These are phyloP conservation scores for Callipepla squamata DNA, from an alignment of 2,113 vertebrate genomes.

Conservation along the genomic window DNA sequence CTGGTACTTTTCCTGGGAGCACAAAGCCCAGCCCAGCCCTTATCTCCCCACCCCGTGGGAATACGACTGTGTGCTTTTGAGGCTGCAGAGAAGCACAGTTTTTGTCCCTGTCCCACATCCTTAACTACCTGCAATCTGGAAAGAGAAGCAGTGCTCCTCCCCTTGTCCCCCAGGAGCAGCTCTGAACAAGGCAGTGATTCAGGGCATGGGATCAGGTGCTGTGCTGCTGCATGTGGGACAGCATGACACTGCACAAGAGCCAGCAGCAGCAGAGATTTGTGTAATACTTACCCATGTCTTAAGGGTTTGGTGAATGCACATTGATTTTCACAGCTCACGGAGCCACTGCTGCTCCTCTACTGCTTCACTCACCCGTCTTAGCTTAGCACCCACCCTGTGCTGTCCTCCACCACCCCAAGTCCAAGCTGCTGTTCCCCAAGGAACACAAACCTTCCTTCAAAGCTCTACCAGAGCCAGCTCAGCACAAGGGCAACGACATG, in stretches of 20 bases:
- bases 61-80: background rate
- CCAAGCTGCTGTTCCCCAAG: background rate
- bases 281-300: background rate
- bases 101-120: background rate
- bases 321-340: background rate
- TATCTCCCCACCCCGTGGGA: background rate
- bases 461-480: background rate
- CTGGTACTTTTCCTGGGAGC: background rate
- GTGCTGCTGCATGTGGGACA: background rate
- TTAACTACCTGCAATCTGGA: background rate
- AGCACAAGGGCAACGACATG: fast-evolving
- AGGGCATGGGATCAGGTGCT: background rate
- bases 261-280: background rate
- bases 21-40: too few species aligned
- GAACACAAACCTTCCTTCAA: background rate
- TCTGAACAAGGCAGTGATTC: background rate
- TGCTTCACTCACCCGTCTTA: background rate
- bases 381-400: background rate
- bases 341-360: background rate
- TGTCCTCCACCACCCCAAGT: background rate
- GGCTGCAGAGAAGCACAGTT: background rate
- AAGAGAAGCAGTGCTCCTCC: background rate
- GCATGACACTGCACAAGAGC: background rate
- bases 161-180: fast-evolving
- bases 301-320: background rate